These are phyloP conservation scores for Pangasius sanitwongsei DNA, from an alignment of 2,797 vertebrate genomes.

Conservation along the genomic window DNA sequence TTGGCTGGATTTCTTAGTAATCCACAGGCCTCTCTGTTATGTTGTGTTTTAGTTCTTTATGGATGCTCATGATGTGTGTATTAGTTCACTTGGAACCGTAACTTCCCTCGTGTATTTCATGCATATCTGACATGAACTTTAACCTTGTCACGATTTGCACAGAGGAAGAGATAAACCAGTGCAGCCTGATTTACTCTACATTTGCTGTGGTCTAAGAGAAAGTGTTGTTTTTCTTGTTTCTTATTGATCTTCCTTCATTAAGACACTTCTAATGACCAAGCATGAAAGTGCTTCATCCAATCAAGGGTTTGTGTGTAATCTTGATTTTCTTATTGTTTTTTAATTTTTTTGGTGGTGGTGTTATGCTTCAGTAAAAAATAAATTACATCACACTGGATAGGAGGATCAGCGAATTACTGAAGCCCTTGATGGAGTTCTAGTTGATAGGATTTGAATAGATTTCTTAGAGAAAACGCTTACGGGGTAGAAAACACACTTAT, in stretches of 20 bases:
- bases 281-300: constrained; percentile 39
- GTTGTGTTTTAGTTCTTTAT: constrained; percentile 4
- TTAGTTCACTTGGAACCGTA: constrained; percentile 7
- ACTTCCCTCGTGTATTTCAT: neutral
- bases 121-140: constrained; percentile 38
- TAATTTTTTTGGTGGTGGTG: neutral
- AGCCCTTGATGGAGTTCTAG: constrained; percentile 41
- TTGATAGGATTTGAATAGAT: constrained; percentile 27
- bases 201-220: constrained; percentile 18
- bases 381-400: constrained; percentile 27
- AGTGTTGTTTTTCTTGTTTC: constrained; percentile 17
- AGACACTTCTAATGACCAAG: constrained; percentile 18
- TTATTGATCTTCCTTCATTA: neutral
- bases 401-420: constrained; percentile 39
- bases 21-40: constrained; percentile 16
- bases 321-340: constrained; percentile 7
- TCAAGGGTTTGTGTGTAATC: constrained; percentile 49
- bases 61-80: constrained; percentile 9
- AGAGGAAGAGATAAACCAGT: constrained; percentile 18
- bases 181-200: neutral
- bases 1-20: constrained; percentile 25
- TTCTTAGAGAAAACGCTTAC: constrained; percentile 36
- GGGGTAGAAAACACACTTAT: constrained; percentile 27
- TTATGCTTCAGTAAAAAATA: constrained; percentile 37
- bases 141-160: constrained; percentile 16